Percentiles rank a stretch among this genome's conserved stretches.
These are phyloP conservation scores for Charaxes varanes DNA, from an alignment of 1,140 invertebrate genomes.

Conservation along the genomic window DNA sequence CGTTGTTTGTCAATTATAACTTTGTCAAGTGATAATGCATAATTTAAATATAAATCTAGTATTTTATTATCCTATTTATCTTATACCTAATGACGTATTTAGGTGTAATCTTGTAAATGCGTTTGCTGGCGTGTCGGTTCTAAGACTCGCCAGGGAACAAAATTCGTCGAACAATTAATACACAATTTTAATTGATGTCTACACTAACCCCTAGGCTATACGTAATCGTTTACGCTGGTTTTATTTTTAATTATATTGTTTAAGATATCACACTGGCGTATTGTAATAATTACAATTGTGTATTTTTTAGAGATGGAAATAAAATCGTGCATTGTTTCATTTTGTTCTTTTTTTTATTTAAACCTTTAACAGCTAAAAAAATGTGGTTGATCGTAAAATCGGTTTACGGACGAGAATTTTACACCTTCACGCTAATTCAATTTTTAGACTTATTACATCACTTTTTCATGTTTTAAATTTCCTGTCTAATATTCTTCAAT, in stretches of 20 bases:
- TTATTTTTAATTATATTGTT: slow-evolving; percentile 24
- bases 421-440: too few relatives aligned
- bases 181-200: slow-evolving; percentile 60
- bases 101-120: slow-evolving; percentile 42
- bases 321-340: slow-evolving; percentile 59
- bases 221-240: slow-evolving; percentile 27
- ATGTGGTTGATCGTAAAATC: too few relatives aligned
- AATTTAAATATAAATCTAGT: slow-evolving; percentile 38
- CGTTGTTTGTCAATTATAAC: slow-evolving; percentile 34
- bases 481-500: too few relatives aligned
- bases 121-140: slow-evolving; percentile 49
- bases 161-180: slow-evolving; percentile 49
- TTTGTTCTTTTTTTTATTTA: slow-evolving; percentile 11
- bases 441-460: too few relatives aligned
- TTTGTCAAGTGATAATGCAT: slow-evolving; percentile 49
- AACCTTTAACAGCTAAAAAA: too few relatives aligned
- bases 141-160: slow-evolving; percentile 44
- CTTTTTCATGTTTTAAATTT: too few relatives aligned
- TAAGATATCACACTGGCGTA: slow-evolving; percentile 42
- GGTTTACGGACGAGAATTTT: too few relatives aligned
- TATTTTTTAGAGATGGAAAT: slow-evolving; percentile 67
- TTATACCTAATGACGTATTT: slow-evolving; percentile 36
- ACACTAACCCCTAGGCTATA: slow-evolving; percentile 42
- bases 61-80: slow-evolving; percentile 52
- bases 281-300: slow-evolving; percentile 65